Conservation (phyloP, 2,113 vertebrate genomes). For the Prietella phreatophila region DNA sequence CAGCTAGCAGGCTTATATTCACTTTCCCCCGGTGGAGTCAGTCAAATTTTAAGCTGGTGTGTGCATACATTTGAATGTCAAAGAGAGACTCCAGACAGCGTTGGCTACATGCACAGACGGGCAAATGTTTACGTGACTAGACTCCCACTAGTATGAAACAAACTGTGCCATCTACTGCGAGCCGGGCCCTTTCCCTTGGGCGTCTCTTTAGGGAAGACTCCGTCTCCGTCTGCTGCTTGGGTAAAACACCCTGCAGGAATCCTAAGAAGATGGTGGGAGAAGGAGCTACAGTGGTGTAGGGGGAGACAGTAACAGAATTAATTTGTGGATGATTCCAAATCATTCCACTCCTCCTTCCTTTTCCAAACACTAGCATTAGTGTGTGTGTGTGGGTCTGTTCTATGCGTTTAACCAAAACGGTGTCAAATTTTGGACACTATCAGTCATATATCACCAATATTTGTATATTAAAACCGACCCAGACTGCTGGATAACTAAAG, state of each 20-base stretch:
- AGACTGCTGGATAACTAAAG: not conserved
- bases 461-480: not conserved
- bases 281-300: not conserved
- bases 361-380: not conserved
- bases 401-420: not conserved
- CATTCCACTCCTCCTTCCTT: not conserved
- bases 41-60: constrained; percentile 49
- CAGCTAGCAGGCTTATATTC: not conserved
- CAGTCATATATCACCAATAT: not conserved
- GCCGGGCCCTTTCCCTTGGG: not conserved
- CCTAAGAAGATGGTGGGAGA: not conserved
- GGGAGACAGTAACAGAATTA: not conserved
- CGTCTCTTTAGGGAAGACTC: not conserved
- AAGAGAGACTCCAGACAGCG: constrained; percentile 40
- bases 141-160: constrained; percentile 10
- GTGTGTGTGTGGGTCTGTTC: not conserved
- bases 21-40: constrained; percentile 29
- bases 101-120: constrained; percentile 41
- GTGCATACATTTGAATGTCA: constrained; percentile 50
- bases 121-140: constrained; percentile 34
- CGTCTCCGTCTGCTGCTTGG: not conserved
- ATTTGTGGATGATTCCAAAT: not conserved
- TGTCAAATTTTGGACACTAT: not conserved
- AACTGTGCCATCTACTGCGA: constrained; percentile 28
- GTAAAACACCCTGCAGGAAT: constrained; percentile 1